Percentiles rank a stretch among this genome's conserved stretches.
These are phyloP conservation scores for Oenanthe oenanthe DNA, from an alignment of 2,113 vertebrate genomes.

Conservation along the genomic window DNA sequence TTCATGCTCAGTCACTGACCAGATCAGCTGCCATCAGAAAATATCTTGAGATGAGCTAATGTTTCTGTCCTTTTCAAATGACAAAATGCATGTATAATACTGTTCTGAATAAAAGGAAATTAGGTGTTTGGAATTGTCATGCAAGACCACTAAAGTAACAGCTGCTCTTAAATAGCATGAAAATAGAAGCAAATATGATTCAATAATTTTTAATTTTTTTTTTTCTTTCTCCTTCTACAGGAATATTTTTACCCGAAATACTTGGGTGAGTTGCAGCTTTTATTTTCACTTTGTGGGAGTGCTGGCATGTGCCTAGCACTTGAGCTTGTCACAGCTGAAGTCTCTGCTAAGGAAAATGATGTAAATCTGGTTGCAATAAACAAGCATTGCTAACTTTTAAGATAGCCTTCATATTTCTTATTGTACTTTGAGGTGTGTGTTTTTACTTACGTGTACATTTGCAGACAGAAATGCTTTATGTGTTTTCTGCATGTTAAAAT, in stretches of 20 bases:
- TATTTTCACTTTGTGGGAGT: neutral
- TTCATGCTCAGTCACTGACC: neutral
- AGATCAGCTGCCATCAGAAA: neutral
- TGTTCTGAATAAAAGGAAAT: neutral
- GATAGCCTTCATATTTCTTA: neutral
- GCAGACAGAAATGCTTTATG: neutral
- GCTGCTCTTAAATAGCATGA: neutral
- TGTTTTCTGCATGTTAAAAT: neutral
- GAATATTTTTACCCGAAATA: slow-evolving; percentile 97
- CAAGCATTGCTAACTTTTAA: neutral
- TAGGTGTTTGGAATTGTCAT: neutral
- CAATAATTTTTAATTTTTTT: neutral
- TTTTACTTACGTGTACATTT: neutral
- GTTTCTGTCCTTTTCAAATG: neutral
- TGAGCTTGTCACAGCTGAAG: neutral
- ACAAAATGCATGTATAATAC: neutral
- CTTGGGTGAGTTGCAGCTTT: slow-evolving; percentile 82
- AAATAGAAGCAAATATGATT: neutral
- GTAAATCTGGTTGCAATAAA: neutral
- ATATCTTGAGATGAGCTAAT: neutral
- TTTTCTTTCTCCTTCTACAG: slow-evolving; percentile 68
- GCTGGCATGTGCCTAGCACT: neutral
- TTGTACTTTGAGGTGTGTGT: neutral
- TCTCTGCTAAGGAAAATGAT: neutral
- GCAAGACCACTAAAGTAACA: neutral